Conservation (phyloP, 2,113 vertebrate genomes). For the Aptenodytes patagonicus region DNA sequence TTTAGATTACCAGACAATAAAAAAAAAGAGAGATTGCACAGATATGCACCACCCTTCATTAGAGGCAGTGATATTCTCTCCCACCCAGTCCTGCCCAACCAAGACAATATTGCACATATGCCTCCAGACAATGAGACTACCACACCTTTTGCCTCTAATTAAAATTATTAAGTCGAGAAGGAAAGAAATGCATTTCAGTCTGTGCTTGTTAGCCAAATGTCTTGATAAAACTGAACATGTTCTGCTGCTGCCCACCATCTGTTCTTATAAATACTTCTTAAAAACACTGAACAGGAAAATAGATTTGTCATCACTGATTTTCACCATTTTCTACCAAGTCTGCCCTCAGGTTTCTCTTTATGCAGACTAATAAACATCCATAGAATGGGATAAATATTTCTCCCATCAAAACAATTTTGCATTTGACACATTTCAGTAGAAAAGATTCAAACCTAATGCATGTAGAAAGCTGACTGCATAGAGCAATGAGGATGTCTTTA, state of each 20-base stretch:
- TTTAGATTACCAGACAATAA: slow-evolving; percentile 25
- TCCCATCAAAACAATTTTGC: background rate
- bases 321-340: background rate
- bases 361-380: background rate
- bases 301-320: slow-evolving; percentile 29
- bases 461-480: background rate
- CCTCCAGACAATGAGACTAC: slow-evolving; percentile 13
- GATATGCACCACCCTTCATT: slow-evolving; percentile 41
- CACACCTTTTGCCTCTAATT: slow-evolving; percentile 49
- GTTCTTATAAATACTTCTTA: slow-evolving; percentile 33
- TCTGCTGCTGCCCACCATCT: slow-evolving; percentile 58
- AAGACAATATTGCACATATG: slow-evolving; percentile 59
- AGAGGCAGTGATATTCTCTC: slow-evolving; percentile 12
- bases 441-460: background rate
- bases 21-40: background rate
- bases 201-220: slow-evolving; percentile 55
- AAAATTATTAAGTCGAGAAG: slow-evolving; percentile 48
- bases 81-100: slow-evolving; percentile 54
- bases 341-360: background rate
- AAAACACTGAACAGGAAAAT: slow-evolving; percentile 31
- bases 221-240: slow-evolving; percentile 54
- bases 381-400: background rate
- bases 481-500: background rate
- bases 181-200: slow-evolving; percentile 24
- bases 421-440: background rate